Percentiles rank a stretch among this genome's conserved stretches.
phyloP scores from a whole-genome alignment of 92 coral and sea anemone species.

The Actinostola sp. region DNA sequence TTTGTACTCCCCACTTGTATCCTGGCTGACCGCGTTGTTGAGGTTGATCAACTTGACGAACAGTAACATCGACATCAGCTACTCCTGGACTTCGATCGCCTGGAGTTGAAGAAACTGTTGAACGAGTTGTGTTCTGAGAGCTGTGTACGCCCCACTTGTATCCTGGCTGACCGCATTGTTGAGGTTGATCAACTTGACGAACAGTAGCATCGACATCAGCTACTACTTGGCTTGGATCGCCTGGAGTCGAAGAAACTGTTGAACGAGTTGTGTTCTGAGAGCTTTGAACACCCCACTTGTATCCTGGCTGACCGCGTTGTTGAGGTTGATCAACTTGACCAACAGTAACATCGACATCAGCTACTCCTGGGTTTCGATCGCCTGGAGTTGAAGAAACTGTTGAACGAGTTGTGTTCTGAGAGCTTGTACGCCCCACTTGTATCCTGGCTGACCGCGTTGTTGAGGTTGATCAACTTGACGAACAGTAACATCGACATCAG shows the following conservation, averaged over 20 bases:
- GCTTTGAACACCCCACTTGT: not conserved
- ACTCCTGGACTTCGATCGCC: not conserved
- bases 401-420: not conserved
- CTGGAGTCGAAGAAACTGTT: not conserved
- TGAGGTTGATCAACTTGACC: not conserved
- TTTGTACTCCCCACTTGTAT: conserved; percentile 1
- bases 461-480: not conserved
- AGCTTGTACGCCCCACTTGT: not conserved
- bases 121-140: not conserved
- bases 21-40: conserved; percentile 1
- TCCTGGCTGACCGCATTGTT: conserved; percentile 3
- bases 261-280: not conserved
- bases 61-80: conserved; percentile 10
- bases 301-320: not conserved
- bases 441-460: not conserved
- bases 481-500: conserved; percentile 15
- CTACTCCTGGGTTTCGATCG: not conserved
- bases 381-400: not conserved
- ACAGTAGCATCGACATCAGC: not conserved
- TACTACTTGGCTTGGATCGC: not conserved
- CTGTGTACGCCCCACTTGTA: not conserved
- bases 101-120: no score
- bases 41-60: not conserved
- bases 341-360: not conserved
- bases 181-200: not conserved